Conservation (phyloP, 2,888 invertebrate species). For the Beris morrisii region DNA sequence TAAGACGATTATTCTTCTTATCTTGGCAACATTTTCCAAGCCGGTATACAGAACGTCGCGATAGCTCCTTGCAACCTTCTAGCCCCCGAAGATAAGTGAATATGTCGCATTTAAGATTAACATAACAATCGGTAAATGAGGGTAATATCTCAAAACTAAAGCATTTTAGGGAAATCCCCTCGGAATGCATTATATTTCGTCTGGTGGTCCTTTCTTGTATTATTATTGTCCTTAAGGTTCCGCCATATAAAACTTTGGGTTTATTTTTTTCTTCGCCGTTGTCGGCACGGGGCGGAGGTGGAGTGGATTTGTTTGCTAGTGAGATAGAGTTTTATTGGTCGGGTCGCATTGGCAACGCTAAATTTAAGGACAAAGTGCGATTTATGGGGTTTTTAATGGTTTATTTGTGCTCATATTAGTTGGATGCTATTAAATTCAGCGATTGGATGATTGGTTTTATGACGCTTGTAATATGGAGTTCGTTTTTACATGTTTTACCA, state of each 20-base stretch:
- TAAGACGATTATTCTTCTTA: no score
- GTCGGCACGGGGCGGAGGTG: background rate
- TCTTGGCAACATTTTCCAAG: no score
- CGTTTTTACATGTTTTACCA: no score
- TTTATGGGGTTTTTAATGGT: constrained; percentile 23
- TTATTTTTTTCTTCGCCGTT: background rate
- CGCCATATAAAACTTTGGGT: background rate
- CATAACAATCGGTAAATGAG: constrained; percentile 38
- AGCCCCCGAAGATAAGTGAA: constrained; percentile 15
- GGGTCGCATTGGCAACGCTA: background rate
- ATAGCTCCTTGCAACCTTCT: no score
- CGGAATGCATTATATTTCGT: constrained; percentile 1
- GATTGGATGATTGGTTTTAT: no score
- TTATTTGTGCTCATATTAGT: constrained; percentile 24
- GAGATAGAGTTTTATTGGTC: background rate
- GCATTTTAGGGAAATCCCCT: constrained; percentile 31
- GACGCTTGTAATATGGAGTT: no score
- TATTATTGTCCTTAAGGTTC: no score
- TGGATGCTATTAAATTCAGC: background rate
- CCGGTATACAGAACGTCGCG: no score
- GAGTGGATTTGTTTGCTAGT: background rate
- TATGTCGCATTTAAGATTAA: constrained; percentile 35
- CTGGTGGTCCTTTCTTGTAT: background rate
- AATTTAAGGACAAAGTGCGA: constrained; percentile 22
- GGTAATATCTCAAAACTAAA: constrained; percentile 39